A percentile compares a stretch with the other conserved stretches of the same genome.
These are phyloP conservation scores for Tachystola acroxantha DNA, from an alignment of 2,888 invertebrate species.

Conservation along the genomic window DNA sequence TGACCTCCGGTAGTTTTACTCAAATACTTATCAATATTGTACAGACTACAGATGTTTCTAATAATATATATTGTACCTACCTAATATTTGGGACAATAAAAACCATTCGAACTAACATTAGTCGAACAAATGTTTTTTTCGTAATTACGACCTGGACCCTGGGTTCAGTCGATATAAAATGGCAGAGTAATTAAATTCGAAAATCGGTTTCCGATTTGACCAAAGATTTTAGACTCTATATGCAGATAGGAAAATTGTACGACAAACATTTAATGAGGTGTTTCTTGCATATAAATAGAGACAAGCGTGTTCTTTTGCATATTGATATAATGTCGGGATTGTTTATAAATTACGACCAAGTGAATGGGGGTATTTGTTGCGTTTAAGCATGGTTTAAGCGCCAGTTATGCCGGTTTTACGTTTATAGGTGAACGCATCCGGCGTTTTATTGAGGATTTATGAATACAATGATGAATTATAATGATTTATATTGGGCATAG, in stretches of 20 bases:
- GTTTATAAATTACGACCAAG: conserved; percentile 47
- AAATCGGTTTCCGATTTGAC: neutral
- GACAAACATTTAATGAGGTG: conserved; percentile 59
- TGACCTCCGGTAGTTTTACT: too few relatives aligned
- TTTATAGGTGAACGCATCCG: conserved; percentile 43
- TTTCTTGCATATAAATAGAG: conserved; percentile 47
- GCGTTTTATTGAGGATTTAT: conserved; percentile 43
- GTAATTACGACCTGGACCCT: too few relatives aligned
- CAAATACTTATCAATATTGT: too few relatives aligned
- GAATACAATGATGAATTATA: conserved; percentile 8
- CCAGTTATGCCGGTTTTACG: conserved; percentile 35
- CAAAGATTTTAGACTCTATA: conserved; percentile 17
- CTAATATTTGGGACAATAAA: too few relatives aligned
- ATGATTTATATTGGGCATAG: neutral
- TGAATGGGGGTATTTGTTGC: conserved; percentile 51
- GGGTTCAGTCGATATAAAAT: too few relatives aligned
- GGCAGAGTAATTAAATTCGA: too few relatives aligned
- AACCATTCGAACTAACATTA: too few relatives aligned
- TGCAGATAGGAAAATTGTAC: conserved; percentile 45
- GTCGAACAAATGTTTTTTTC: too few relatives aligned
- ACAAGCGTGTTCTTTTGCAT: conserved; percentile 34
- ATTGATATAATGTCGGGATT: conserved; percentile 37
- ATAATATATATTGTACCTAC: too few relatives aligned
- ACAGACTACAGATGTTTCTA: too few relatives aligned
- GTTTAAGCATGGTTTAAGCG: conserved; percentile 43